A percentile compares a stretch with the other conserved stretches of the same genome.
Conservation (phyloP, 1,140 invertebrate genomes). For the Pemphigus obesinymphae region DNA sequence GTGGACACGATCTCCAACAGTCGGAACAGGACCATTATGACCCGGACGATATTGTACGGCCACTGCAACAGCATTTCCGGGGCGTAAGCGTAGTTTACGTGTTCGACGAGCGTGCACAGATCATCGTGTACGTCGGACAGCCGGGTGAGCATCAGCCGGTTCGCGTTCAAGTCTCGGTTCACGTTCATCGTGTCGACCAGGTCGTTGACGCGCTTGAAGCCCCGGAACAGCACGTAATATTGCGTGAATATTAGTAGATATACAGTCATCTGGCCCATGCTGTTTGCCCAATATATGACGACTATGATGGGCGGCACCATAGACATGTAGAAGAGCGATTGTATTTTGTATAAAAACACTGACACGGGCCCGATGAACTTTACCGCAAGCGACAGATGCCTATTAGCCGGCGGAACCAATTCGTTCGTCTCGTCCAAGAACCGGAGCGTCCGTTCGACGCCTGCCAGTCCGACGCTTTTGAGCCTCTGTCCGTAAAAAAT, state of each 20-base stretch:
- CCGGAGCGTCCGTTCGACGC: background rate
- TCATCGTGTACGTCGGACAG: background rate
- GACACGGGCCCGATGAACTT: background rate
- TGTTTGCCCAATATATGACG: background rate
- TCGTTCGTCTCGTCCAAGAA: background rate
- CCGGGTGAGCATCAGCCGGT: background rate
- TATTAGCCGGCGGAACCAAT: background rate
- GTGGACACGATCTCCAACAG: background rate
- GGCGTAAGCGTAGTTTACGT: background rate
- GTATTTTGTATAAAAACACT: background rate
- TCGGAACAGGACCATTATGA: slow-evolving; percentile 14
- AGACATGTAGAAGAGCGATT: background rate
- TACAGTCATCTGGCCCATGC: background rate
- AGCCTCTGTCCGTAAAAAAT: background rate
- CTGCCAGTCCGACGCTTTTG: background rate
- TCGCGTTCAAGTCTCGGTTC: background rate
- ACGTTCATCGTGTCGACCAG: background rate
- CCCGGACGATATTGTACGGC: slow-evolving; percentile 6
- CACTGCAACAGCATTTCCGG: slow-evolving; percentile 11
- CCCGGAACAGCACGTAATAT: background rate
- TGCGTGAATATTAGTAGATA: background rate
- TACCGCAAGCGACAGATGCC: background rate
- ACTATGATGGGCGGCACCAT: background rate
- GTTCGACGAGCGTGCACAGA: background rate
- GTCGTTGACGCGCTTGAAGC: background rate